Evolutionary conservation across 2,113 vertebrate species (phyloP), one percentile per base, ranked within the genome.

Genomic region (Sorex fumeus): DNA sequence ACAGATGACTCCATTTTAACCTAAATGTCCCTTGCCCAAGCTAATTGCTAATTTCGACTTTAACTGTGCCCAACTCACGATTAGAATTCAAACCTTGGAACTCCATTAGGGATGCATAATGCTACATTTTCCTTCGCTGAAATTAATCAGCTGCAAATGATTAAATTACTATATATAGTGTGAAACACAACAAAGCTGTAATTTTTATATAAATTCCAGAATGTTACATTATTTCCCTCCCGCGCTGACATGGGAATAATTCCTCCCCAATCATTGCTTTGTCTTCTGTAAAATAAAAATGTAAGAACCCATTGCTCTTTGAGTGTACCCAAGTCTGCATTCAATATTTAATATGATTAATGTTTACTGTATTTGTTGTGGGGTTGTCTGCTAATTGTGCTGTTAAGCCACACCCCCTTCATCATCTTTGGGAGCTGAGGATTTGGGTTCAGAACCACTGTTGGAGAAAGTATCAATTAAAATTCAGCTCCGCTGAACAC

Each of bases 101-200:
- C 81, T 88, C 75, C 94, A 96, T 96, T 96, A 96, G 91, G 43
- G 43, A 87, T 97, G 92, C 86, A 8, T 94, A 97, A 93, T 80
- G 95, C 76, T 87, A 87, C 84, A 81, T 95, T 97, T 97, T 97
- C 87, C 93, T 95, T 96, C 95, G 76, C 93, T 94, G 67, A 91
- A 92, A 97, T 96, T 97, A 97, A 96, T 97, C 96, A 96, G 95
- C 96, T 97, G 96, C 96, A 97, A 96, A 93, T 97, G 87, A 96
- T 97, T 95, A 97, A 96, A 94, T 96, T 97, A 91, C 95, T 97
- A 95, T 95, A 97, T 96, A 96, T 93, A 97, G 90, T 96, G 96
- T 78, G 96, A 96, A 97, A 96, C 79, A 87, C 75, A 93, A 96
- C 96, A 97, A 97, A 96, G 96, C 94, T 97, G 92, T 96, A 53